Conservation (phyloP, 1,140 invertebrate genomes). For the Drosophila parabipectinata region DNA sequence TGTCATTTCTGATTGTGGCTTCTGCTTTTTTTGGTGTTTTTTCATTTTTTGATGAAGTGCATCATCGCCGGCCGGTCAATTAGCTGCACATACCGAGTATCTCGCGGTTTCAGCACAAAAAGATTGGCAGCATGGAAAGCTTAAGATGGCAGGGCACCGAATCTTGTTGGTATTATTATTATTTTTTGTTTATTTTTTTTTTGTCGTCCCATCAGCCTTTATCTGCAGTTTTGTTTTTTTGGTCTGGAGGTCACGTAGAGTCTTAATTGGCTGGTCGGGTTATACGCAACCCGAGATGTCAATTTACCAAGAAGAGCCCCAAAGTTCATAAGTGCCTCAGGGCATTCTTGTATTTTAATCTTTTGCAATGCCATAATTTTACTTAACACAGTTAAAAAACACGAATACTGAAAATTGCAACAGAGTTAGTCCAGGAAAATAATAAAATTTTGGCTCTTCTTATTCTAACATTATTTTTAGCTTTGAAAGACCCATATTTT, state of each 20-base stretch:
- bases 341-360: slow-evolving; percentile 32
- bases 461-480: background rate
- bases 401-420: background rate
- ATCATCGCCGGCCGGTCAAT: slow-evolving; percentile 69
- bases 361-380: slow-evolving; percentile 22
- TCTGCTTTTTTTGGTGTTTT: slow-evolving; percentile 31
- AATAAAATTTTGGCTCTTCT: background rate
- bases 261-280: slow-evolving; percentile 64
- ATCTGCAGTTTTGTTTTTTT: slow-evolving; percentile 23
- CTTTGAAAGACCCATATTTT: background rate
- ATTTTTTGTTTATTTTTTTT: slow-evolving; percentile 23
- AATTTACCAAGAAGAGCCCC: slow-evolving; percentile 48
- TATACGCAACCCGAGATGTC: slow-evolving; percentile 44
- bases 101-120: slow-evolving; percentile 16
- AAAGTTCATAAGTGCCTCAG: slow-evolving; percentile 53
- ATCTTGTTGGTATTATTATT: slow-evolving; percentile 15
- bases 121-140: slow-evolving; percentile 62
- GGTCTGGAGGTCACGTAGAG: slow-evolving; percentile 48
- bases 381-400: slow-evolving; percentile 24
- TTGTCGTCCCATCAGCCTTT: slow-evolving; percentile 27
- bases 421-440: background rate
- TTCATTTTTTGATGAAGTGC: slow-evolving; percentile 62
- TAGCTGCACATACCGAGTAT: slow-evolving; percentile 69
- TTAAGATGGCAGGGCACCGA: slow-evolving; percentile 54
- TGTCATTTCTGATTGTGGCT: slow-evolving; percentile 36